A percentile compares a stretch with the other conserved stretches of the same genome.
Conservation (phyloP, 2,888 invertebrate genomes). For the Caenorhabditis auriculariae region DNA sequence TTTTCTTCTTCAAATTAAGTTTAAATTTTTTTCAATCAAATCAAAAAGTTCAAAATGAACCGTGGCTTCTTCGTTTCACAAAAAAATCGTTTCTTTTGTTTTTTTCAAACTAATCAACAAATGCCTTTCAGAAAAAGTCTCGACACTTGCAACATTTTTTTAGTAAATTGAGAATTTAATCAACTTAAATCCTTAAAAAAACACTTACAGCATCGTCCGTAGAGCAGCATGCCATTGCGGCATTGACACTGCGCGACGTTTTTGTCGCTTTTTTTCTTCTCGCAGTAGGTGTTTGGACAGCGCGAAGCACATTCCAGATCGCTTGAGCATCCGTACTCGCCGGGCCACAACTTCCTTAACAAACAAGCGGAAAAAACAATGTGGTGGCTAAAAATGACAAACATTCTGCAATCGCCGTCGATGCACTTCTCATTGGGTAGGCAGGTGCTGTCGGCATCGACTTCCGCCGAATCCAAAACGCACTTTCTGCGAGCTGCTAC, state of each 20-base stretch:
- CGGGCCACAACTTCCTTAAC: slow-evolving; percentile 59
- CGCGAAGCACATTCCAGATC: slow-evolving; percentile 54
- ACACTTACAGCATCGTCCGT: slow-evolving; percentile 58
- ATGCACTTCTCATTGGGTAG: slow-evolving; percentile 61
- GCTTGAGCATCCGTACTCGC: slow-evolving; percentile 58
- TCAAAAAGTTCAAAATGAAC: neutral
- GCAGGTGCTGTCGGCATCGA: slow-evolving; percentile 58
- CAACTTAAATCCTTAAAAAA: too few species aligned
- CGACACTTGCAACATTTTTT: too few species aligned
- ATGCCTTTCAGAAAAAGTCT: too few species aligned
- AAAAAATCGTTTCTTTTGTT: too few species aligned
- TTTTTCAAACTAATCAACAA: too few species aligned
- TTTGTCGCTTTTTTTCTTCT: slow-evolving; percentile 51
- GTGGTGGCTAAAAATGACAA: slow-evolving; percentile 5
- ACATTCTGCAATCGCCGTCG: slow-evolving; percentile 57
- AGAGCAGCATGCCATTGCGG: slow-evolving; percentile 52
- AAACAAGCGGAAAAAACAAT: neutral
- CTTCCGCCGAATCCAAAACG: slow-evolving; percentile 31
- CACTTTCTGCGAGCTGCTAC: slow-evolving; percentile 50
- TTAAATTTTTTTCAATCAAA: neutral
- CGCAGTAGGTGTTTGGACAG: slow-evolving; percentile 58
- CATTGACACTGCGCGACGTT: slow-evolving; percentile 59
- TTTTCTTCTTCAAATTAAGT: too few species aligned
- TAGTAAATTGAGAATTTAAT: too few species aligned
- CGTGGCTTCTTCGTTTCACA: too few species aligned